phyloP scores from a whole-genome alignment of 2,888 invertebrate species.

The Hypolimnas misippus region DNA sequence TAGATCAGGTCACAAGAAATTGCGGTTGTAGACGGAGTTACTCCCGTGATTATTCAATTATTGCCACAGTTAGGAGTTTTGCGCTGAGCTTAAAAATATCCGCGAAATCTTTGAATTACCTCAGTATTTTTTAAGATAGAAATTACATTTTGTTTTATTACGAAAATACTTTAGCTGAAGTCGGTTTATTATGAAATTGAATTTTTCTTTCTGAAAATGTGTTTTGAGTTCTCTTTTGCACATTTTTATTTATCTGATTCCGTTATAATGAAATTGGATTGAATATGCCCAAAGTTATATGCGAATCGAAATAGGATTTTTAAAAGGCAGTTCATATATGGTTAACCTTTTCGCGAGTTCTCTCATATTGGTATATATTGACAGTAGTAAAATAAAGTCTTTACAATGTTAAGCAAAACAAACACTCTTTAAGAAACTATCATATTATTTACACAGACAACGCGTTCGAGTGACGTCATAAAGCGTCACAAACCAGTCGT shows the following conservation, averaged over 20 bases:
- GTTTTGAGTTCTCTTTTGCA: conserved; percentile 16
- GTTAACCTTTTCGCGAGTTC: too few species aligned
- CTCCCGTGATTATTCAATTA: conserved; percentile 59
- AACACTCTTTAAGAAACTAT: too few species aligned
- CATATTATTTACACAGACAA: too few species aligned
- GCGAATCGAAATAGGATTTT: not conserved
- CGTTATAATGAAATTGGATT: not conserved
- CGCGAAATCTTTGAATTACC: conserved; percentile 40
- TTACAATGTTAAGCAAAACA: too few species aligned
- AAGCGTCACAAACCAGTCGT: too few species aligned
- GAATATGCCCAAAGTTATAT: not conserved
- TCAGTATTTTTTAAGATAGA: conserved; percentile 35
- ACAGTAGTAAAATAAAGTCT: too few species aligned
- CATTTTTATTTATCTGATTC: conserved; percentile 10
- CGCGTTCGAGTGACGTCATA: too few species aligned
- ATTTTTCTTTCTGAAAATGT: conserved; percentile 32
- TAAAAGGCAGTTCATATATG: too few species aligned
- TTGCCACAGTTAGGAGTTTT: conserved; percentile 46
- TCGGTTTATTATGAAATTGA: conserved; percentile 36
- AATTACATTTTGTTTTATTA: conserved; percentile 40
- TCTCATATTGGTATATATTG: too few species aligned
- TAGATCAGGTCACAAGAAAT: conserved; percentile 42
- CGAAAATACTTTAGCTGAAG: conserved; percentile 31
- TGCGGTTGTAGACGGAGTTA: conserved; percentile 51
- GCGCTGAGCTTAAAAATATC: conserved; percentile 41